These are phyloP conservation scores for Brachionus manjavacas DNA, from an alignment of 1,140 invertebrate species.

Conservation along the genomic window DNA sequence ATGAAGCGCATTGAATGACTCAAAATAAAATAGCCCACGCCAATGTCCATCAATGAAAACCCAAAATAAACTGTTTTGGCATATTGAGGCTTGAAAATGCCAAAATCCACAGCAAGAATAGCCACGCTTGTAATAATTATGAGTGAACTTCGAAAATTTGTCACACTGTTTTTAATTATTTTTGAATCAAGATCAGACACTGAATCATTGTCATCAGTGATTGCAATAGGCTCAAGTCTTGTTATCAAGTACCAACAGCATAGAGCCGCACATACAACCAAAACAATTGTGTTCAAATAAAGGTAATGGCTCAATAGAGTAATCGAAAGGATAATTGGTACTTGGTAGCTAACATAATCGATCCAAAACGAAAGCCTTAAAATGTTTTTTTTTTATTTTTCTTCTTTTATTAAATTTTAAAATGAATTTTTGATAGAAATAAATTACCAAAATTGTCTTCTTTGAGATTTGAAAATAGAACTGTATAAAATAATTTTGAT, in stretches of 20 bases:
- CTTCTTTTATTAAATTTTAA: not conserved
- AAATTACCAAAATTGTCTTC: not conserved
- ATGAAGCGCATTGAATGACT: constrained; percentile 67
- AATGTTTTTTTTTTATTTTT: not conserved
- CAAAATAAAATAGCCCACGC: constrained; percentile 82
- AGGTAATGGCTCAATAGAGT: not conserved
- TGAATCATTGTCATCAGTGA: not conserved
- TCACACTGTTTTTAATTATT: not conserved
- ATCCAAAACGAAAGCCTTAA: not conserved
- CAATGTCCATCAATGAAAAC: constrained; percentile 87
- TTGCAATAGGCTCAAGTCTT: not conserved
- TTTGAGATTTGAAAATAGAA: not conserved
- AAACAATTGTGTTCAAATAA: not conserved
- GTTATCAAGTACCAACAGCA: not conserved
- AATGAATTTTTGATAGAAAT: not conserved
- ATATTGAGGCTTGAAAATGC: not conserved
- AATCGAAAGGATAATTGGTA: constrained; percentile 4
- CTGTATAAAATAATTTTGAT: not conserved
- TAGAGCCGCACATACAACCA: not conserved
- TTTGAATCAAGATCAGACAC: not conserved
- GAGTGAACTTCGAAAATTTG: not conserved
- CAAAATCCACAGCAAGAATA: constrained; percentile 28
- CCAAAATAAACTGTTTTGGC: constrained; percentile 81
- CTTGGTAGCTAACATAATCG: not conserved
- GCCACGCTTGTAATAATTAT: constrained; percentile 11